Evolutionary conservation across 30 jellyfish, hydroid and myxozoan species (phyloP).

Genomic region (Aurelia aurita): DNA sequence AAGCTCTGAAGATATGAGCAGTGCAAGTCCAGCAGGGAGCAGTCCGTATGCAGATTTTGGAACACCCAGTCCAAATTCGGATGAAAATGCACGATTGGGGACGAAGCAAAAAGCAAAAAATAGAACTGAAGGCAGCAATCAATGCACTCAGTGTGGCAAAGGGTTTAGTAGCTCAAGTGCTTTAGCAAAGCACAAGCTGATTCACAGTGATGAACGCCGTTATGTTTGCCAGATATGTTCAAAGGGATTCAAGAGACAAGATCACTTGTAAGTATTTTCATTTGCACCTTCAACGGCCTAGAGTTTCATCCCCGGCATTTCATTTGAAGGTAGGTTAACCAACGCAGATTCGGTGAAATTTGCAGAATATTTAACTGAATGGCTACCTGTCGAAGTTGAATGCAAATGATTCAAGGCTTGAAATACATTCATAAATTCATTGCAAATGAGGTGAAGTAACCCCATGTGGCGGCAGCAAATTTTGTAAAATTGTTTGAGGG

Average conservation of each 20-base stretch:
- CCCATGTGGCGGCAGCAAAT: no score
- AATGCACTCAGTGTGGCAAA: constrained; percentile 91
- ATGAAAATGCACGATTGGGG: constrained; percentile 70
- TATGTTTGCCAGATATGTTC: constrained; percentile 97
- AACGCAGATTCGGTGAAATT: no score
- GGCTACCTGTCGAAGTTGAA: no score
- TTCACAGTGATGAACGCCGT: constrained; percentile 96
- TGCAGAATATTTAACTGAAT: no score
- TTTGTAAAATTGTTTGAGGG: no score
- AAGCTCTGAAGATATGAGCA: constrained; percentile 86
- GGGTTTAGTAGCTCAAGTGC: constrained; percentile 98
- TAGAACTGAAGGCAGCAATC: constrained; percentile 65
- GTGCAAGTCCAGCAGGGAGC: constrained; percentile 94
- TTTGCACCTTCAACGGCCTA: neutral
- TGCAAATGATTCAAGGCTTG: no score
- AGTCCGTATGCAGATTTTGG: constrained; percentile 89
- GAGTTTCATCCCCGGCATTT: no score
- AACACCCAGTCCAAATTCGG: constrained; percentile 92
- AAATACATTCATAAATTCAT: no score
- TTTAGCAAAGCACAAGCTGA: constrained; percentile 93
- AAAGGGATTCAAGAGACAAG: constrained; percentile 97
- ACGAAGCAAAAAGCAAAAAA: constrained; percentile 78
- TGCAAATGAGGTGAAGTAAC: no score
- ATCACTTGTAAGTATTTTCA: constrained; percentile 85
- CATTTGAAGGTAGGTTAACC: no score